Conservation (phyloP, 2,888 invertebrate species). For the Scrobipalpa atriplicella region DNA sequence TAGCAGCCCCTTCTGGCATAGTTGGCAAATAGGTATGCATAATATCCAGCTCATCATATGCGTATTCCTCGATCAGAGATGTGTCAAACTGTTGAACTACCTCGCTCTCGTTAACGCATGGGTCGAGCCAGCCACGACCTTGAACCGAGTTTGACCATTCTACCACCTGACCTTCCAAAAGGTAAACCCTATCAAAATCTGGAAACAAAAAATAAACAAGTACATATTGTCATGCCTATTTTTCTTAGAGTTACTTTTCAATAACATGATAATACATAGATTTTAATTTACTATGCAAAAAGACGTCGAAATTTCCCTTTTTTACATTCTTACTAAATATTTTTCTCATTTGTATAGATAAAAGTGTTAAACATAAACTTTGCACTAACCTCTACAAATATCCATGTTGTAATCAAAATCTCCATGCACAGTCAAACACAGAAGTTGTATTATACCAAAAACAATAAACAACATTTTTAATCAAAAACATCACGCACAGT, state of each 20-base stretch:
- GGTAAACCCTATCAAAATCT: not conserved
- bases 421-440: not conserved
- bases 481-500: not conserved
- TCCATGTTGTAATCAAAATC: not conserved
- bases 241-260: no score
- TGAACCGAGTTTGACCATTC: conserved; percentile 13
- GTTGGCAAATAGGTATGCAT: not conserved
- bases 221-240: not conserved
- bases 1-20: not conserved
- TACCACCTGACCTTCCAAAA: conserved; percentile 28
- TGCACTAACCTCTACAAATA: not conserved
- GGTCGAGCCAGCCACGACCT: conserved; percentile 1
- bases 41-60: not conserved
- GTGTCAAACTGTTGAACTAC: not conserved
- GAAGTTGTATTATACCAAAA: not conserved
- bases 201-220: not conserved
- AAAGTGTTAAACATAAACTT: not conserved
- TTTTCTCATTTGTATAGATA: no score
- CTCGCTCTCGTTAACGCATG: not conserved
- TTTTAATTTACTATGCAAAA: no score
- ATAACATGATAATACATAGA: no score
- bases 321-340: no score
- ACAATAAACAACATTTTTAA: not conserved
- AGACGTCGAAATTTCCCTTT: no score
- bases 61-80: not conserved